Conservation (phyloP, 2,113 vertebrate species). For the Lepisosteus oculatus region DNA sequence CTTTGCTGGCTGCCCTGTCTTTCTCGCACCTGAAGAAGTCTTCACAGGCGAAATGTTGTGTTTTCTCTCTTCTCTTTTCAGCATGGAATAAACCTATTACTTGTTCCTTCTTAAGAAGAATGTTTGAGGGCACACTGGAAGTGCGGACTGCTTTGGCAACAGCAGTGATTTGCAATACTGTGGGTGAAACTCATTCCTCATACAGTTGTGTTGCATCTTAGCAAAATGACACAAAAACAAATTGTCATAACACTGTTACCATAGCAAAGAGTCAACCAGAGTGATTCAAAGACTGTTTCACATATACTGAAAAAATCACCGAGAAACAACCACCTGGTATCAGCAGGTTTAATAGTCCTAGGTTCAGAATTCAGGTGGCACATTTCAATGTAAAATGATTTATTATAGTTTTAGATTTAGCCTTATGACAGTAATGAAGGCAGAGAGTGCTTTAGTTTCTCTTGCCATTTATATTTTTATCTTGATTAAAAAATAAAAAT, state of each 20-base stretch:
- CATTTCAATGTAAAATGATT: background rate
- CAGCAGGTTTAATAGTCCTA: background rate
- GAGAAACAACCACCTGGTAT: background rate
- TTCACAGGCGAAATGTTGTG: too few species aligned
- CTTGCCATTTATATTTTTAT: too few species aligned
- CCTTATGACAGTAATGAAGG: too few species aligned
- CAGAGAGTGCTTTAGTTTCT: too few species aligned
- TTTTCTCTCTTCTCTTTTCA: too few species aligned
- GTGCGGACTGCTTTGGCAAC: background rate
- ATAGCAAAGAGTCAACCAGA: slow-evolving; percentile 11
- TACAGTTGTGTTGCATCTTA: background rate
- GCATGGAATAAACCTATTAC: too few species aligned
- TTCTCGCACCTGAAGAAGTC: too few species aligned
- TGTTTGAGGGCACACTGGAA: background rate
- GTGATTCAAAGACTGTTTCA: slow-evolving; percentile 3
- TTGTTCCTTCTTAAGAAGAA: background rate
- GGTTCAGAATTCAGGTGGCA: background rate
- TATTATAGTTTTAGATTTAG: too few species aligned
- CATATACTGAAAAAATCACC: slow-evolving; percentile 6
- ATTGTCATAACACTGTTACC: slow-evolving; percentile 3
- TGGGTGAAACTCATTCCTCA: background rate
- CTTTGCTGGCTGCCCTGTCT: too few species aligned
- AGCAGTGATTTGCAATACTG: background rate
- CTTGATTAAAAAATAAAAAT: too few species aligned
- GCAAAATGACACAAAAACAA: background rate